phyloP scores from a whole-genome alignment of 2,888 invertebrate species.

The Syrphus vitripennis region DNA sequence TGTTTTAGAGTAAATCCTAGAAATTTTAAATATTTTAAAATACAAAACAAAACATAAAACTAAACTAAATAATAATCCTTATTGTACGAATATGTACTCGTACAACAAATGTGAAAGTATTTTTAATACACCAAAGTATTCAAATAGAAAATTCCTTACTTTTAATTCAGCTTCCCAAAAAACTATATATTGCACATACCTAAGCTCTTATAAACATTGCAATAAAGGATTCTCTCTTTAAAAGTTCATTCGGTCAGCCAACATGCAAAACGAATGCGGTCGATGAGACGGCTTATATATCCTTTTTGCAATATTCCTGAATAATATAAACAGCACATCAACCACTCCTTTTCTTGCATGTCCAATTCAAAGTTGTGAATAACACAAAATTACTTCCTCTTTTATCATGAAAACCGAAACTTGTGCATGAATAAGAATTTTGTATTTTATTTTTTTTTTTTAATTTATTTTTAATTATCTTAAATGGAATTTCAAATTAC shows the following conservation, averaged over 20 bases:
- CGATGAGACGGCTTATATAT: background rate
- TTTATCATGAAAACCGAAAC: background rate
- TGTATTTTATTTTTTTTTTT: background rate
- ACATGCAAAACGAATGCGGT: background rate
- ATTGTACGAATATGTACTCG: too few species aligned
- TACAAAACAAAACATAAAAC: too few species aligned
- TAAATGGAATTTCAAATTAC: background rate
- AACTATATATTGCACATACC: background rate
- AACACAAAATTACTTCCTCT: background rate
- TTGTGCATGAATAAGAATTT: background rate
- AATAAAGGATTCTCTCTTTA: background rate
- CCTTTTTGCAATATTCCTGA: background rate
- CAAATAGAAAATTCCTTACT: background rate
- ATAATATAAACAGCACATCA: background rate
- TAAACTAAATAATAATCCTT: too few species aligned
- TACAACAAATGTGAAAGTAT: too few species aligned
- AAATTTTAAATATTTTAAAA: too few species aligned
- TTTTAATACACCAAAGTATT: too few species aligned
- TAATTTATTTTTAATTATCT: constrained; percentile 7
- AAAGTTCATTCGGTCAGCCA: background rate
- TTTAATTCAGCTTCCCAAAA: background rate
- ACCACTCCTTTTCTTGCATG: background rate
- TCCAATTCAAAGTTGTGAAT: background rate
- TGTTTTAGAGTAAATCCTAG: too few species aligned
- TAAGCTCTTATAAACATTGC: too few species aligned